phyloP scores from a whole-genome alignment of 2,113 vertebrate species.

The Cephalopterus ornatus region DNA sequence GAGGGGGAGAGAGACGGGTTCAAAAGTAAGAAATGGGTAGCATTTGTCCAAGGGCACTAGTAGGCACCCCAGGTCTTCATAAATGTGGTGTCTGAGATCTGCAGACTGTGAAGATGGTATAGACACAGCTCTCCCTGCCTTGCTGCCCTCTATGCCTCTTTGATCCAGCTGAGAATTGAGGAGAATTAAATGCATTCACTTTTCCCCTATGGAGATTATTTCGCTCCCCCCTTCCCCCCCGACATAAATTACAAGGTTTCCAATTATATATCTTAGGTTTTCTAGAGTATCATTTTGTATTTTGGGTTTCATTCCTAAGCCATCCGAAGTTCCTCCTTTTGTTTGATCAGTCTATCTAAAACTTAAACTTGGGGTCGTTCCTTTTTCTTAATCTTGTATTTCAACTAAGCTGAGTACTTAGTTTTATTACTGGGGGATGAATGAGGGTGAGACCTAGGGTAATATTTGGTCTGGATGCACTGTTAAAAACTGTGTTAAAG shows the following conservation, averaged over 20 bases:
- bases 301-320: neutral
- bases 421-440: neutral
- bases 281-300: neutral
- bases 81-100: neutral
- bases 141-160: neutral
- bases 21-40: constrained; percentile 22
- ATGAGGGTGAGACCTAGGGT: neutral
- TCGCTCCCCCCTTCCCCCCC: too few species aligned
- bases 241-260: too few species aligned
- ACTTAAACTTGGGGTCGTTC: neutral
- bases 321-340: neutral
- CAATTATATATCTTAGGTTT: too few species aligned
- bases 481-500: neutral
- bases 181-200: neutral
- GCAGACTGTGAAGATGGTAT: neutral
- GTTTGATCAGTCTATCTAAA: neutral
- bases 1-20: neutral
- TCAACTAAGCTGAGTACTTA: neutral
- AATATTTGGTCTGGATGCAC: neutral
- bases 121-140: neutral
- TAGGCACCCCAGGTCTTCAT: neutral
- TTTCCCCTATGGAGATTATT: neutral
- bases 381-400: neutral
- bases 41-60: neutral
- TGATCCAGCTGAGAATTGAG: neutral